Base-by-base conservation (phyloP, 2,888 invertebrate species). In the Netelia melanura region DNA sequence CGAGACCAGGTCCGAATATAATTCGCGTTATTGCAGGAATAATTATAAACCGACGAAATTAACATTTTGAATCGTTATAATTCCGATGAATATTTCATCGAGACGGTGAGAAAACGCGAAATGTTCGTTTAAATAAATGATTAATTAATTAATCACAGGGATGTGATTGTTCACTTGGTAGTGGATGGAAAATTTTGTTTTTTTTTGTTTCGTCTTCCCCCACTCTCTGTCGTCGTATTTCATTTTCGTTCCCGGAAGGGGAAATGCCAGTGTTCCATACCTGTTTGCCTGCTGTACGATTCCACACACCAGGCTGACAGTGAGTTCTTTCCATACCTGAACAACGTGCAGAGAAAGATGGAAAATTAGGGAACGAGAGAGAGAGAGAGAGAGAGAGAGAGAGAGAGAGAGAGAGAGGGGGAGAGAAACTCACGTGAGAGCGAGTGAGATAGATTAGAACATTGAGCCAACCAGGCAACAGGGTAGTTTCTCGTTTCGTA, bases 401-500 rank as follows among this genome's bases (percentile, higher is more conserved):
- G 10, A 58, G 61, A 71, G n/a, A n/a, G n/a, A n/a, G n/a, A 56
- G 65, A 3, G 11, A 64, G 17, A 52, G 14, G 25, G 58, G 71
- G 21, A 65, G 10, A 58, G 61, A 71, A n/a, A 62, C 8, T 43
- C 21, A 14, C 11, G 71, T 11, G 68, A 54, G 81, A 58, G 82
- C 23, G 83, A 85, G 75, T 43, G 82, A 70, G 72, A 84, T 52
- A 56, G 67, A 77, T 70, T 77, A 70, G n/a, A 64, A 56, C 56
- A 77, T 76, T 30, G 48, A 82, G 65, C 77, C 44, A 72, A 44
- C 70, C 64, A 61, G 82, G 85, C 82, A 83, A 83, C 82, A 85
- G 85, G 82, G 85, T 83, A 54, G 80, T 83, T 83, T 83, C 80
- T 83, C 83, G 76, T 64, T 77, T 70, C 71, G 48, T 14, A 44